Percentiles rank a stretch among this genome's conserved stretches.
These are phyloP conservation scores for Meleagris gallopavo DNA, from an alignment of 2,113 vertebrate species.

Conservation along the genomic window DNA sequence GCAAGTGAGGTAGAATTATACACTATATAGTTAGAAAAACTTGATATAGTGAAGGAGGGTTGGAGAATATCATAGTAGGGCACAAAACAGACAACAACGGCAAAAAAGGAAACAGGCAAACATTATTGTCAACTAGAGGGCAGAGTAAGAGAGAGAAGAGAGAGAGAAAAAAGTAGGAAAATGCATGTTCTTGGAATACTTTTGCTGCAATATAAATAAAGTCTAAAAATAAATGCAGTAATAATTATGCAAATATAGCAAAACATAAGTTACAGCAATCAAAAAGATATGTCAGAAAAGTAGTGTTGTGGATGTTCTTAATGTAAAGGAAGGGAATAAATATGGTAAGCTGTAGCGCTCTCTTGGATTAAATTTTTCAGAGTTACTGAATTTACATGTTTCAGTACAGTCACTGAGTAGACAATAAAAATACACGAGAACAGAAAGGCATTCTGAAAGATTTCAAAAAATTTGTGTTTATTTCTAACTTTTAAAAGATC, in stretches of 20 bases:
- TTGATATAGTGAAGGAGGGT: conserved; percentile 19
- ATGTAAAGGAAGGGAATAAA: not conserved
- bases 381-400: not conserved
- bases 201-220: not conserved
- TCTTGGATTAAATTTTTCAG: not conserved
- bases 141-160: too few species aligned
- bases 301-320: not conserved
- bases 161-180: not conserved
- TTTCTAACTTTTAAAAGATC: not conserved
- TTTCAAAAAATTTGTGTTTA: not conserved
- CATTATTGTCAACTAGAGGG: not conserved
- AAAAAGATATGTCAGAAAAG: not conserved
- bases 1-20: conserved; percentile 58
- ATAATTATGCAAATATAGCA: not conserved
- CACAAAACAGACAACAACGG: not conserved
- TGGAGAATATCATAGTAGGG: conserved; percentile 4
- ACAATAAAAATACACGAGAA: not conserved
- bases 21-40: conserved; percentile 59
- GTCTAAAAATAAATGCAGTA: not conserved
- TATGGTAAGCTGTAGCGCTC: not conserved
- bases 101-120: not conserved
- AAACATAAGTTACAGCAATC: not conserved
- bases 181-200: not conserved
- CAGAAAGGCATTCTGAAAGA: not conserved
- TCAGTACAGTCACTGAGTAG: not conserved